Evolutionary conservation across 2,797 vertebrate species (phyloP).

Genomic region (Tauraco hartlaubi): DNA sequence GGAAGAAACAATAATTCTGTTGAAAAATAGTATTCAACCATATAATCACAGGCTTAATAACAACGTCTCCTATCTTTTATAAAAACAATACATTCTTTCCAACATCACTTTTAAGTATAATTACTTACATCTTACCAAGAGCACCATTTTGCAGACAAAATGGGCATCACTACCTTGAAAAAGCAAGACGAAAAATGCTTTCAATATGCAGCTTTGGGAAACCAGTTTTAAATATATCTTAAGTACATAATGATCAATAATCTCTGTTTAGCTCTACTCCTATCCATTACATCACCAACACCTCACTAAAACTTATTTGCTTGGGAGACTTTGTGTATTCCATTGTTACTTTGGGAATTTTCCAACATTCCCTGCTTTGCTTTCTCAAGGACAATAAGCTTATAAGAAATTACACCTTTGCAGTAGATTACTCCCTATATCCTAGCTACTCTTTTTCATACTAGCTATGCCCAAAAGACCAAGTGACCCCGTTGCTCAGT

Average conservation of each 20-base stretch:
- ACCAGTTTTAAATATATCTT: neutral
- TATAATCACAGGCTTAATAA: neutral
- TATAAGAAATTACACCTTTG: neutral
- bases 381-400: neutral
- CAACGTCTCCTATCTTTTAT: neutral
- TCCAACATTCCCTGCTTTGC: neutral
- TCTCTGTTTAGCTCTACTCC: neutral
- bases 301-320: neutral
- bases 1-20: neutral
- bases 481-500: neutral
- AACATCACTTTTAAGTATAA: neutral
- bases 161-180: neutral
- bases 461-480: neutral
- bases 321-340: neutral
- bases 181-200: neutral
- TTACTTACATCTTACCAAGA: neutral
- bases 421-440: neutral
- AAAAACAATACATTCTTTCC: neutral
- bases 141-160: neutral
- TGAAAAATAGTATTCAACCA: neutral
- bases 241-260: neutral
- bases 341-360: neutral
- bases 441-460: neutral
- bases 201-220: neutral
- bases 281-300: neutral